Conservation (phyloP, 2,797 vertebrate species). For the Bovichtus variegatus region DNA sequence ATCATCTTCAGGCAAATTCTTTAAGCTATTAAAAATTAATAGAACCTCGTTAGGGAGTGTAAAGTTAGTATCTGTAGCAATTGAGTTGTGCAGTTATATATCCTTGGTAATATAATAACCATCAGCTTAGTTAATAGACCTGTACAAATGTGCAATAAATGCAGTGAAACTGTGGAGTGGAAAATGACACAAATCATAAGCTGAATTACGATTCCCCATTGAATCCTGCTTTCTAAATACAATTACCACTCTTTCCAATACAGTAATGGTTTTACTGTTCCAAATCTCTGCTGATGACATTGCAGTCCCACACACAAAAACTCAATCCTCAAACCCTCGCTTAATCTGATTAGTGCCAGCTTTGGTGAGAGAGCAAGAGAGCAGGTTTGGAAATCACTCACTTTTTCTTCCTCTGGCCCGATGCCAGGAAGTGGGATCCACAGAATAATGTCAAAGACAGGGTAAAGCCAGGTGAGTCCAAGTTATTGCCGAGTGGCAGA, state of each 20-base stretch:
- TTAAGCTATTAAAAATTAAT: slow-evolving; percentile 74
- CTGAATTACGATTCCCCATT: slow-evolving; percentile 52
- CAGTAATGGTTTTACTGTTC: slow-evolving; percentile 66
- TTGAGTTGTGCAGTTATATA: slow-evolving; percentile 58
- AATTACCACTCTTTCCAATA: slow-evolving; percentile 64
- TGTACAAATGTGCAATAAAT: slow-evolving; percentile 68
- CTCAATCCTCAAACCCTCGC: slow-evolving; percentile 39
- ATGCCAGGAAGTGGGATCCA: slow-evolving; percentile 54
- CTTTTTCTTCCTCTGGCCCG: slow-evolving; percentile 39
- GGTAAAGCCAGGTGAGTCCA: slow-evolving; percentile 36
- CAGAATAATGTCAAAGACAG: slow-evolving; percentile 44
- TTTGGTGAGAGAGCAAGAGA: slow-evolving; percentile 43
- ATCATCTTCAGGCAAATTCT: slow-evolving; percentile 63
- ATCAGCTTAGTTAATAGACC: slow-evolving; percentile 74
- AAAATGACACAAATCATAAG: slow-evolving; percentile 69
- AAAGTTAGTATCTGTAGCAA: slow-evolving; percentile 65
- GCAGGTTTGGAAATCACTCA: slow-evolving; percentile 35
- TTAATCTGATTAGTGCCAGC: slow-evolving; percentile 72
- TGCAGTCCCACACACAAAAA: slow-evolving; percentile 54
- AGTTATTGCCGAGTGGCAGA: slow-evolving; percentile 36
- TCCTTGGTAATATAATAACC: slow-evolving; percentile 68
- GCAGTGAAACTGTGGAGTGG: slow-evolving; percentile 52
- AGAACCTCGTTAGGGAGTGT: slow-evolving; percentile 58
- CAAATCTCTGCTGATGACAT: slow-evolving; percentile 65
- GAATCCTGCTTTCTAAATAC: slow-evolving; percentile 63